A percentile compares a stretch with the other conserved stretches of the same genome.
Conservation (phyloP, 2,797 vertebrate genomes). For the Aphelocoma californica region DNA sequence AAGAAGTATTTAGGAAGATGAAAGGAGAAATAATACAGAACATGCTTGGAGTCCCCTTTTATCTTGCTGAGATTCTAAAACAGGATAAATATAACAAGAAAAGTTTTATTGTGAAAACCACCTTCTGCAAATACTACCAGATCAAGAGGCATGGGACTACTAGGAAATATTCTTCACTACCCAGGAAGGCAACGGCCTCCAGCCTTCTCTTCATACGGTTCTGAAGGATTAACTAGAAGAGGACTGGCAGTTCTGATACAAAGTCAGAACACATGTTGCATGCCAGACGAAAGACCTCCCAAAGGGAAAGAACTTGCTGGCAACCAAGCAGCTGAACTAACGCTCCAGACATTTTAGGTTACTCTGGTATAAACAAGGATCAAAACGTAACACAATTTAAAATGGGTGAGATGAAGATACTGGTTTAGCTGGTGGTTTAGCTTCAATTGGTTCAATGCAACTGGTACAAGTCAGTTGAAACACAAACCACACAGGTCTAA, state of each 20-base stretch:
- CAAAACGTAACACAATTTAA: not conserved
- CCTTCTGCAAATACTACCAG: not conserved
- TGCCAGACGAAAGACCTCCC: not conserved
- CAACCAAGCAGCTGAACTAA: not conserved
- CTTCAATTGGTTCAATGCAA: not conserved
- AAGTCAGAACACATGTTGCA: fast-evolving
- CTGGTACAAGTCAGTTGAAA: not conserved
- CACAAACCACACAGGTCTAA: not conserved
- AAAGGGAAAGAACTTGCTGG: not conserved
- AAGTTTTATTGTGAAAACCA: not conserved
- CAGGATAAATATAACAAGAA: not conserved
- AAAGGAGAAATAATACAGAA: not conserved
- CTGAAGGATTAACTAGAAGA: not conserved
- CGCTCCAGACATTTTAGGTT: not conserved
- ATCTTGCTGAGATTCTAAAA: not conserved
- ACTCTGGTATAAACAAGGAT: not conserved
- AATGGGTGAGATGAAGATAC: not conserved
- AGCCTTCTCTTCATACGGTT: not conserved
- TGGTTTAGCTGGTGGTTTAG: not conserved
- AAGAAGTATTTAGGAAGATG: not conserved
- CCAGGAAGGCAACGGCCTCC: not conserved
- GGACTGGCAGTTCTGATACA: not conserved
- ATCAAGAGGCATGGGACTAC: not conserved
- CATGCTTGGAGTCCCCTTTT: not conserved
- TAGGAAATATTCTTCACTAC: not conserved